These are phyloP conservation scores for Sebastes iracundus DNA, from an alignment of 2,797 vertebrate genomes.

Conservation along the genomic window DNA sequence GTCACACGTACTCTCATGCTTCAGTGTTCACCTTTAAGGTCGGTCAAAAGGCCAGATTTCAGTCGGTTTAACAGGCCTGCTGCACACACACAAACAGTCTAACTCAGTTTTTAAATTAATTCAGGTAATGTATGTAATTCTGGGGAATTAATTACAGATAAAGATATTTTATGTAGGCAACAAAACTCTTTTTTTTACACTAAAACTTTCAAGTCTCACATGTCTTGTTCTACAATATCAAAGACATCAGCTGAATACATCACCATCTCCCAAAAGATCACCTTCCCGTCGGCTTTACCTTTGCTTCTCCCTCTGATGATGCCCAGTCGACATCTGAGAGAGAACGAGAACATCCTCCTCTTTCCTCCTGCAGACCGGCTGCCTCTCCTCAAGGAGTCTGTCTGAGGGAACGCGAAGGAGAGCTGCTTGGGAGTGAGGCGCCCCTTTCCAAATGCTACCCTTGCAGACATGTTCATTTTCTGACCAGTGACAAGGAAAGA, in stretches of 20 bases:
- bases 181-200: neutral
- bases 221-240: neutral
- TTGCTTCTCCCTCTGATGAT: constrained; percentile 80
- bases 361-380: constrained; percentile 62
- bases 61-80: neutral
- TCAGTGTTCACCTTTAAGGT: constrained; percentile 11
- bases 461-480: constrained; percentile 70
- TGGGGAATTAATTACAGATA: neutral
- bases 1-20: neutral
- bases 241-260: neutral
- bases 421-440: constrained; percentile 66
- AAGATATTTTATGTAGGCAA: neutral
- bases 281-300: constrained; percentile 56
- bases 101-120: neutral
- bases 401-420: constrained; percentile 58
- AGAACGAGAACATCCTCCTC: constrained; percentile 82
- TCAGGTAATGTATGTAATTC: neutral
- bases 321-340: constrained; percentile 82
- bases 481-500: constrained; percentile 25
- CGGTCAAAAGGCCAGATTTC: neutral
- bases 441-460: constrained; percentile 65
- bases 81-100: neutral
- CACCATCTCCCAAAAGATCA: neutral
- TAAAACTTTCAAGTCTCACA: neutral
- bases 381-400: constrained; percentile 69